Conservation (phyloP, 2,888 invertebrate genomes). For the Branchellion lobata region DNA sequence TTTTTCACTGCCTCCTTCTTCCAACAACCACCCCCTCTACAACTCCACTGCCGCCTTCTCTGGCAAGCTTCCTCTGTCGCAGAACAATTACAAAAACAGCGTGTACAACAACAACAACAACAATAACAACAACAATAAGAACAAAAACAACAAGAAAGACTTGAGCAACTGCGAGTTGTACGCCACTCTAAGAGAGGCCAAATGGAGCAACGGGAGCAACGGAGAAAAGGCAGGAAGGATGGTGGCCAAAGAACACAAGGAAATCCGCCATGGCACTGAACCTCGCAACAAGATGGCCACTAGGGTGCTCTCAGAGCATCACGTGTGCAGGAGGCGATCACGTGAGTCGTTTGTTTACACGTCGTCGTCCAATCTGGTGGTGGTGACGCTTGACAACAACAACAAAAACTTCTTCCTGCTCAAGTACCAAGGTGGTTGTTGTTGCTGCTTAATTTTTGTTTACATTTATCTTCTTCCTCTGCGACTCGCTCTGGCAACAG, state of each 20-base stretch:
- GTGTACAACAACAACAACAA: neutral
- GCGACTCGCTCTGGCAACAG: no score
- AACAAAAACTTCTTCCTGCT: constrained; percentile 26
- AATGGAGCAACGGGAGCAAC: neutral
- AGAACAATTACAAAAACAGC: neutral
- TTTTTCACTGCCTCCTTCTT: constrained; percentile 39
- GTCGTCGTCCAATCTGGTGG: constrained; percentile 31
- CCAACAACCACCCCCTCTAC: neutral
- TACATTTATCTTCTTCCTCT: no score
- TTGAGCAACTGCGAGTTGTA: neutral
- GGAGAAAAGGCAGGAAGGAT: constrained; percentile 4
- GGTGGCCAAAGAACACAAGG: neutral
- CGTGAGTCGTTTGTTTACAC: constrained; percentile 44
- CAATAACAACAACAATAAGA: neutral
- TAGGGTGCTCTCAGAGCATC: neutral
- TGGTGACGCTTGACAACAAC: constrained; percentile 1
- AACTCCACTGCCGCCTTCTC: neutral
- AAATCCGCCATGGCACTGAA: neutral
- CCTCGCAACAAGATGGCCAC: neutral
- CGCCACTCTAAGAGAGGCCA: constrained; percentile 27
- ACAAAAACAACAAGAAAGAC: constrained; percentile 1
- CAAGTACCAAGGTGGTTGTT: constrained; percentile 42
- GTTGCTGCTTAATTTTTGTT: no score
- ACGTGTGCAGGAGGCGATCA: constrained; percentile 30
- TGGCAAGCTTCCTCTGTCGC: neutral